phyloP scores from a whole-genome alignment of 2,888 invertebrate genomes.

The Chaitophorus viminalis region DNA sequence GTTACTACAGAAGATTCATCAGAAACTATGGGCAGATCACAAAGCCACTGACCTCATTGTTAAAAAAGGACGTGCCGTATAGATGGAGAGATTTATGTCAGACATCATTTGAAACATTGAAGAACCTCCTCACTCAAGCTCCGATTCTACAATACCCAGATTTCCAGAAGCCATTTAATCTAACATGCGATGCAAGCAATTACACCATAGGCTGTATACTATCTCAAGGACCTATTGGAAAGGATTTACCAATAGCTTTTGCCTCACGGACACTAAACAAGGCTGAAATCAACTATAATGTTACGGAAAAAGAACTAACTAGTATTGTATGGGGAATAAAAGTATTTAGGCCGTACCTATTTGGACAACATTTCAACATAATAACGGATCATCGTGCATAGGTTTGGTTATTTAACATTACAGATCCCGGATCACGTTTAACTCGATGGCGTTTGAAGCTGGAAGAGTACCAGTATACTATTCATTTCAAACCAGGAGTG shows the following conservation, averaged over 20 bases:
- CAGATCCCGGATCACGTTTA: slow-evolving; percentile 8
- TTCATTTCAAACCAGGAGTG: neutral
- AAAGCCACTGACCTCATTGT: slow-evolving; percentile 64
- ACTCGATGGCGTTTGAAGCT: too few relatives aligned
- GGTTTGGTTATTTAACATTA: too few relatives aligned
- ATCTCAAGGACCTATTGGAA: neutral
- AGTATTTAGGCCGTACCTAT: slow-evolving; percentile 65
- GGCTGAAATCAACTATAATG: neutral
- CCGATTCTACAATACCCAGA: neutral
- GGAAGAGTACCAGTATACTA: neutral
- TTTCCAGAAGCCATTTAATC: neutral
- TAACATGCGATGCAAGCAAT: neutral
- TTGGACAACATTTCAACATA: slow-evolving; percentile 16
- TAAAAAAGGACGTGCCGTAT: slow-evolving; percentile 64
- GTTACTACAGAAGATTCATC: slow-evolving; percentile 65
- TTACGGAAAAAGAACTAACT: neutral
- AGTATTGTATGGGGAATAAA: slow-evolving; percentile 63
- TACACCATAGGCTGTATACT: neutral
- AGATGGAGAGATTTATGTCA: slow-evolving; percentile 63
- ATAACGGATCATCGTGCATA: slow-evolving; percentile 24
- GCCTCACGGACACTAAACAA: neutral
- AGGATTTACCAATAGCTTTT: neutral
- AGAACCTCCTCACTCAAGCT: slow-evolving; percentile 13
- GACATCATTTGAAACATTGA: slow-evolving; percentile 56
- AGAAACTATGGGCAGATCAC: slow-evolving; percentile 64